Evolutionary conservation across 2,113 vertebrate genomes (phyloP).

Genomic region (Sebastes schlegelii): DNA sequence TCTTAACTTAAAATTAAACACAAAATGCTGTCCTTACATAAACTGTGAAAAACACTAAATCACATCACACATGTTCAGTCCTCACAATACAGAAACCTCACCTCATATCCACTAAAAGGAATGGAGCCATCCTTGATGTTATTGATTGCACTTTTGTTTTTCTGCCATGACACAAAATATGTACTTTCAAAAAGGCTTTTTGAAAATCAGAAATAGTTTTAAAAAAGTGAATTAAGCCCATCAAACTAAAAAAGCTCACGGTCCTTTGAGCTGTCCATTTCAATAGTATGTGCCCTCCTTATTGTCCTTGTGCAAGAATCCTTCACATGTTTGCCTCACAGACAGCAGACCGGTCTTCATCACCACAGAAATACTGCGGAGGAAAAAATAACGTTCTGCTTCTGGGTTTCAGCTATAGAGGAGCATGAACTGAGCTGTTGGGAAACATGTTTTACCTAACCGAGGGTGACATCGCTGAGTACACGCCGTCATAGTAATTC

Average conservation of each 20-base stretch:
- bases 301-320: neutral
- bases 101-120: neutral
- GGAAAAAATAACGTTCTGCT: neutral
- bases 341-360: neutral
- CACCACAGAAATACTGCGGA: neutral
- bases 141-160: neutral
- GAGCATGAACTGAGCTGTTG: neutral
- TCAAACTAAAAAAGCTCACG: neutral
- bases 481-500: neutral
- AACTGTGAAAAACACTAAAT: neutral
- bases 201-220: neutral
- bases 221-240: neutral
- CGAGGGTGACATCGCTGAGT: neutral
- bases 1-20: neutral
- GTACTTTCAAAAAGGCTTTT: neutral
- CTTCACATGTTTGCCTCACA: neutral
- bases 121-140: neutral
- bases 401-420: neutral
- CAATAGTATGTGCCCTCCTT: neutral
- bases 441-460: constrained; percentile 6
- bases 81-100: neutral
- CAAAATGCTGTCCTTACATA: neutral
- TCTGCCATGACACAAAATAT: neutral
- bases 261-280: neutral
- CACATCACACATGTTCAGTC: neutral